Evolutionary conservation across 1,140 invertebrate genomes (phyloP), one percentile per base, ranked within the genome.

Genomic region (Diabrotica undecimpunctata): DNA sequence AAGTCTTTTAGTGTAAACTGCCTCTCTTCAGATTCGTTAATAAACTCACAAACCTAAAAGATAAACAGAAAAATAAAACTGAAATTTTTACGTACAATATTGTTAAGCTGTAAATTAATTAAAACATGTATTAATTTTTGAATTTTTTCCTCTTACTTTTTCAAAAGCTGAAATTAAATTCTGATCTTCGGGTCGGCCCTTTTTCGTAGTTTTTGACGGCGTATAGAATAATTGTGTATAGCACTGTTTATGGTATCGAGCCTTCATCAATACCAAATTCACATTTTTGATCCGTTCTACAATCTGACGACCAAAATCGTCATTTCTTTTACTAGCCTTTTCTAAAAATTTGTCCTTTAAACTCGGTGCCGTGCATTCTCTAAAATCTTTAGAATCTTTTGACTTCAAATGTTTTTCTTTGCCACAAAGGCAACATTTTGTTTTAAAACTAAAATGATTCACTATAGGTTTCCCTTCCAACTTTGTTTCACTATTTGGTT

Each of bases 181-280:
- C n/a, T 46, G 8, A 46, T 46, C 41, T 46, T 46, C 41, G 3
- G 41, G 41, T 4, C 41, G 41, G 3, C 41, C 41, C n/a, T 46
- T 46, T 46, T 46, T 46, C n/a, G 8, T 46, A 46, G 41, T 5
- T 10, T 8, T 46, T 10, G 41, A n/a, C 4, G 41, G n/a, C 41
- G 8, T 46, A 10, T 46, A n/a, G 8, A 46, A 8, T 46, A 46
- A 46, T 46, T 8, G 8, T 10, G 41, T 46, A 46, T 46, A 46
- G n/a, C 41, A 46, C 4, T 46, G 8, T 46, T 46, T n/a, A 46
- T 46, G 41, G n/a, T 46, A 46, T 10, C 8, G 8, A 10, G 41
- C 41, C n/a, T 46, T 46, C n/a, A 46, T 46, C 41, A 46, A 46
- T 46, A 46, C n/a, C n/a, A 46, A 46, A 46, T 46, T 46, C 8